Percentiles rank a stretch among this genome's conserved stretches.
Evolutionary conservation across 2,113 vertebrate species (phyloP).

Genomic region (Apistogramma diplotaenia): DNA sequence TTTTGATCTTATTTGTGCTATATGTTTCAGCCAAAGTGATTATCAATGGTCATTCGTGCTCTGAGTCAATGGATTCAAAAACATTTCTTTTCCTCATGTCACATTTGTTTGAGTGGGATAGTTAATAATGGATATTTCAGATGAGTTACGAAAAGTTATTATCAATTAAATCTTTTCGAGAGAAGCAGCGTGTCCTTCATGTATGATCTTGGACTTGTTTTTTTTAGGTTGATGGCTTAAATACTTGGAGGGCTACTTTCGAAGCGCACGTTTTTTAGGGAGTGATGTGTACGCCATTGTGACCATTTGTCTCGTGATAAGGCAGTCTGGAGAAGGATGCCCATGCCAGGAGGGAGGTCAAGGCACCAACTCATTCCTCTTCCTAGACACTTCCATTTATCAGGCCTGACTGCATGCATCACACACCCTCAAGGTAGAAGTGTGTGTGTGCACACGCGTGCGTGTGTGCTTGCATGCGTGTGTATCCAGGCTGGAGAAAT

Average conservation of each 20-base stretch:
- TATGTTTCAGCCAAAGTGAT: not conserved
- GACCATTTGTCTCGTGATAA: constrained; percentile 71
- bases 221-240: constrained; percentile 19
- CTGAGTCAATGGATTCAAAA: not conserved
- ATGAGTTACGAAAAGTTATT: not conserved
- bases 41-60: not conserved
- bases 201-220: not conserved
- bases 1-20: not conserved
- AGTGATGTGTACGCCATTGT: constrained; percentile 60
- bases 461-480: not conserved
- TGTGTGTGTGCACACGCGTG: constrained; percentile 11
- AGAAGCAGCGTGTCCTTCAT: constrained; percentile 21
- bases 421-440: constrained; percentile 54
- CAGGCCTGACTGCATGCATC: constrained; percentile 65
- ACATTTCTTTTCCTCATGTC: not conserved
- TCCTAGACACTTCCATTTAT: constrained; percentile 70
- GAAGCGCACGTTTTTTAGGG: constrained; percentile 28
- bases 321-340: constrained; percentile 68
- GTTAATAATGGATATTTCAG: constrained; percentile 5
- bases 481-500: not conserved
- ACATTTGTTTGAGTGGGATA: not conserved
- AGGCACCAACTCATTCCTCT: constrained; percentile 70
- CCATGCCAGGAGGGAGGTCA: constrained; percentile 76
- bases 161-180: constrained; percentile 1
- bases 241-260: constrained; percentile 31